Base-by-base conservation (phyloP, 2,797 vertebrate genomes). In the Arremon aurantiirostris region DNA sequence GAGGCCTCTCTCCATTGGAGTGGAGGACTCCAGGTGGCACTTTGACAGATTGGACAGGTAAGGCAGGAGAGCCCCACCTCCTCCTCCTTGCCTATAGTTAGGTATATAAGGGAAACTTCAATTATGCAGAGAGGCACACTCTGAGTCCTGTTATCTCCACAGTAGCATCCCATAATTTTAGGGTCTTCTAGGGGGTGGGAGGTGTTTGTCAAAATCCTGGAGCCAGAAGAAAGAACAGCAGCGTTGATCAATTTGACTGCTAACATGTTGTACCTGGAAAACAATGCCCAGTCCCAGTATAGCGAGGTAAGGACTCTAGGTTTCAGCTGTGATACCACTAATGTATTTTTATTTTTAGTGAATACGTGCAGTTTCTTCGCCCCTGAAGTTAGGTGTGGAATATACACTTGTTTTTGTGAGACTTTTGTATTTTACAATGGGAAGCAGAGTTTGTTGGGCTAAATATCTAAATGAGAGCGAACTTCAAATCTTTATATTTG, bases 251-350 rank as follows among this genome's bases (percentile, higher is more conserved):
- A 99, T 97, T 99, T 99, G 97, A 99, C 99, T 98, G 99, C 99
- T 98, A 99, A 99, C 98, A 99, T 99, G 99, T 99, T 99, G 99
- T 99, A 99, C 98, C 98, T 99, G 97, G 99, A 99, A 98, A 99
- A 99, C 97, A 99, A 98, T 97, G 98, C 98, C 97, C 98, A 99
- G 92, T 98, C 99, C 95, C 98, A 99, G 82, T 99, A 99, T 98
- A 99, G 97, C 89, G 99, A 99, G 99, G 99, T 99, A 99, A 99
- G 99, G 89, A 93, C 95, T 96, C 89, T 70, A 95, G 96, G 97
- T 96, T 96, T 96, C 86, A 81, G 75, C 53, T 91, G 57, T 95
- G 63, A 11, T 91, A 32, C 49, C 37, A 28, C 79, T 30, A 93
- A 65, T 66, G 44, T 94, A 26, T 73, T 76, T 47, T 89, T 82